A percentile compares a stretch with the other conserved stretches of the same genome.
These are phyloP conservation scores for Dusona sp. DNA, from an alignment of 2,888 invertebrate species.

Conservation along the genomic window DNA sequence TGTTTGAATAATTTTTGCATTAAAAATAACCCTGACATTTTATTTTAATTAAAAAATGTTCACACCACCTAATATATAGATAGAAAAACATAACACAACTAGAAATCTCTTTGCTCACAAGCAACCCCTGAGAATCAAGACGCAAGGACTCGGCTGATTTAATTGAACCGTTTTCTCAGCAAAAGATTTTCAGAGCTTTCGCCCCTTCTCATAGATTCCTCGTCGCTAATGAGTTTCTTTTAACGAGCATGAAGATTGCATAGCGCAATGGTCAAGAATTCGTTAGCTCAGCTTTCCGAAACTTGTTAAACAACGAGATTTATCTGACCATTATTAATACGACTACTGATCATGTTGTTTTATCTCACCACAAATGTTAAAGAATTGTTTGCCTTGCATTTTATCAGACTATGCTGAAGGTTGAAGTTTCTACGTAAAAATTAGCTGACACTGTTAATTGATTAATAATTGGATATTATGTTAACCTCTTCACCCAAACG, in stretches of 20 bases:
- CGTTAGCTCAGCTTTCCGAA: background rate
- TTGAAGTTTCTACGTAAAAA: background rate
- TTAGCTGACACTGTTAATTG: background rate
- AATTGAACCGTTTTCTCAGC: constrained; percentile 41
- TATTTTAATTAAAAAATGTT: background rate
- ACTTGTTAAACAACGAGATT: constrained; percentile 6
- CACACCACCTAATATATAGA: background rate
- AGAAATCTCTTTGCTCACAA: background rate
- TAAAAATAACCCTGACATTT: background rate
- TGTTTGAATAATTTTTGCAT: background rate
- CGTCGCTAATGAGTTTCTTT: constrained; percentile 58
- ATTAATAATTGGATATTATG: background rate
- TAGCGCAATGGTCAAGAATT: constrained; percentile 43
- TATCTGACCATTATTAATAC: background rate
- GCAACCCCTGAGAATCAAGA: background rate
- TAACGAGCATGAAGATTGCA: constrained; percentile 57
- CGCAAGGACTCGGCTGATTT: constrained; percentile 45
- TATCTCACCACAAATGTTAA: background rate
- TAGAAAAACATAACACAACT: background rate
- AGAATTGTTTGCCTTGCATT: background rate
- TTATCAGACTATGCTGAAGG: background rate
- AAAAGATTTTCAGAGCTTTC: constrained; percentile 19
- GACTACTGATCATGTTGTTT: background rate
- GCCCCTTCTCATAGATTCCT: background rate
- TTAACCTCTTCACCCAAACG: background rate